Evolutionary conservation across 2,797 vertebrate species (phyloP).

Genomic region (Percopsis omiscomaycus): DNA sequence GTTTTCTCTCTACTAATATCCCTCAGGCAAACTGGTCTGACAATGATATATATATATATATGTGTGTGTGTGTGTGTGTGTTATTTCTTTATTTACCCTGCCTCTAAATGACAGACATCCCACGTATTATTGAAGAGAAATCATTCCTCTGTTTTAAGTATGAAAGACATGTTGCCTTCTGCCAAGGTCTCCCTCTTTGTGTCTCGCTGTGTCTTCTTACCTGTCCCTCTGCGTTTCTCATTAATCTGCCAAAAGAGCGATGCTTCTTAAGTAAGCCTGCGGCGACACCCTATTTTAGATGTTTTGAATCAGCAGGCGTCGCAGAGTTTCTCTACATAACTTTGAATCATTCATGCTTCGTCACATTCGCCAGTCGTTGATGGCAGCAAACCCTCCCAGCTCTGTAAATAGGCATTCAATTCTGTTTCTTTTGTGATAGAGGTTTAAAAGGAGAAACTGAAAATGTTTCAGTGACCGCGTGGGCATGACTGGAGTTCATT

Average conservation of each 20-base stretch:
- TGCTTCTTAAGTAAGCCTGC: too few relatives aligned
- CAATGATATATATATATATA: neutral
- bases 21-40: too few relatives aligned
- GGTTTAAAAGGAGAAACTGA: neutral
- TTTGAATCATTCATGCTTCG: neutral
- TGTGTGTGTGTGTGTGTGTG: neutral
- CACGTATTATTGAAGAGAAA: neutral
- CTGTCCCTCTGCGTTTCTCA: neutral
- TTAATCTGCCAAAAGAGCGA: neutral
- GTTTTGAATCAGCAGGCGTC: too few relatives aligned
- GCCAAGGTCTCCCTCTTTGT: neutral
- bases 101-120: neutral
- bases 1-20: too few relatives aligned
- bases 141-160: neutral
- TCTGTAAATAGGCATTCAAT: neutral
- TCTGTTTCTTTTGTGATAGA: neutral
- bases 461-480: neutral
- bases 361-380: neutral
- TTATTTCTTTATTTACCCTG: neutral
- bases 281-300: too few relatives aligned
- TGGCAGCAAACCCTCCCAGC: too few relatives aligned
- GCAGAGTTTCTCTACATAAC: neutral
- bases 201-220: neutral
- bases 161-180: neutral
- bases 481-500: neutral